A percentile compares a stretch with the other conserved stretches of the same genome.
Conservation (phyloP, 2,797 vertebrate genomes). For the Pyrocephalus nanus region DNA sequence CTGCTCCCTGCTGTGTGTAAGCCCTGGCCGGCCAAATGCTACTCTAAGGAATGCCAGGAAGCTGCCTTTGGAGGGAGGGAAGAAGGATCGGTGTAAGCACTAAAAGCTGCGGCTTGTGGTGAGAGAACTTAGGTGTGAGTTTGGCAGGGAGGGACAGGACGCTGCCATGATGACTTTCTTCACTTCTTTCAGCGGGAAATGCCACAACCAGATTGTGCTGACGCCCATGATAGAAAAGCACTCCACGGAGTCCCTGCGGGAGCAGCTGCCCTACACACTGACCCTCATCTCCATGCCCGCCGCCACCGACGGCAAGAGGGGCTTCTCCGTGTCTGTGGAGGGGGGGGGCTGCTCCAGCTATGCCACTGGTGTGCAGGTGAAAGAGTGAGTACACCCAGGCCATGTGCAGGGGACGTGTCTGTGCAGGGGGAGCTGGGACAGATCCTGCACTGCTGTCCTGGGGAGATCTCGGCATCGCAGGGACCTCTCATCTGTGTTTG, state of each 20-base stretch:
- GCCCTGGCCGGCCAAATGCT: background rate
- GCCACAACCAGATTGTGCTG: conserved; percentile 93
- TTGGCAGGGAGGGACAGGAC: background rate
- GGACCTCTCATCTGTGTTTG: background rate
- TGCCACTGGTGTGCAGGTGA: conserved; percentile 87
- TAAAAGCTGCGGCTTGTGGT: background rate
- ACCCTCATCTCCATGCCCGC: conserved; percentile 94
- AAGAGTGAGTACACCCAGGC: conserved; percentile 86
- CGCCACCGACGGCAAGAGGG: conserved; percentile 89
- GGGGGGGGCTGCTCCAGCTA: conserved; percentile 81
- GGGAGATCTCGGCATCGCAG: background rate
- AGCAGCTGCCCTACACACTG: conserved; percentile 91
- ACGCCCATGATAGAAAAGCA: conserved; percentile 93
- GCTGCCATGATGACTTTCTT: background rate
- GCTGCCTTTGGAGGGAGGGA: background rate
- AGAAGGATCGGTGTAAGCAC: background rate
- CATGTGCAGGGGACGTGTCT: background rate
- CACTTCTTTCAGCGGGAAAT: conserved; percentile 85
- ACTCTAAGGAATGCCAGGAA: background rate
- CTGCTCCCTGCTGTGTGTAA: background rate
- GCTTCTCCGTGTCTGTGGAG: conserved; percentile 88
- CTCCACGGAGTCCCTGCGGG: conserved; percentile 85
- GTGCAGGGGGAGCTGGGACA: background rate
- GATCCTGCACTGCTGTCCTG: background rate
- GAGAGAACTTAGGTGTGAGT: background rate